Percentiles rank a stretch among this genome's conserved stretches.
phyloP scores from a whole-genome alignment of 2,888 invertebrate genomes.

The Apoderus coryli region DNA sequence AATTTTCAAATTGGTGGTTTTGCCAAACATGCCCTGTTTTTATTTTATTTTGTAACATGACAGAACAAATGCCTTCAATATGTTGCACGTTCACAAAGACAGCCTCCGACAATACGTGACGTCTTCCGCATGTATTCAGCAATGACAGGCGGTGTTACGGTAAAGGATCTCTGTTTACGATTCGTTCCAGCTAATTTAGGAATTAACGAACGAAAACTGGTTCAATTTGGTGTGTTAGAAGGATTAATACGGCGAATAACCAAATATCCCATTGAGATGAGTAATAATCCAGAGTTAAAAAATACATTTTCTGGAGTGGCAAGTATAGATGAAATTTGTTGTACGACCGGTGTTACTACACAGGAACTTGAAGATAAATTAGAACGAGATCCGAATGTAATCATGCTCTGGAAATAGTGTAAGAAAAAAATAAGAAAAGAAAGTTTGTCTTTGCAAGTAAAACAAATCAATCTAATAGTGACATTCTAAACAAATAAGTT shows the following conservation, averaged over 20 bases:
- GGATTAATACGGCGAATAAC: constrained; percentile 69
- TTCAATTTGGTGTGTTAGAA: constrained; percentile 78
- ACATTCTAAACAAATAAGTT: too few relatives aligned
- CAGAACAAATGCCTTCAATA: too few relatives aligned
- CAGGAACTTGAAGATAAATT: constrained; percentile 67
- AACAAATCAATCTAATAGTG: too few relatives aligned
- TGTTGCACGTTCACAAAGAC: constrained; percentile 17
- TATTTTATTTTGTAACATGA: too few relatives aligned
- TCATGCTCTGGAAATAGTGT: constrained; percentile 62
- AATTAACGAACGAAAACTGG: constrained; percentile 67
- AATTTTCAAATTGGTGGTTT: too few relatives aligned
- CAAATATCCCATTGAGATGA: constrained; percentile 37
- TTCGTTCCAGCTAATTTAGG: constrained; percentile 57
- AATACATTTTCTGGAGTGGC: constrained; percentile 65
- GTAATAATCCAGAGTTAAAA: constrained; percentile 33
- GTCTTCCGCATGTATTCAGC: constrained; percentile 49
- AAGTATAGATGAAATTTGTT: constrained; percentile 84
- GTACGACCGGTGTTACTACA: constrained; percentile 59
- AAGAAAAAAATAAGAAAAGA: not conserved
- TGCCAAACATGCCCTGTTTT: too few relatives aligned
- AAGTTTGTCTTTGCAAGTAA: not conserved
- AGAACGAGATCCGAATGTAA: constrained; percentile 69
- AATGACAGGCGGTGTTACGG: constrained; percentile 55
- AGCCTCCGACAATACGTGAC: constrained; percentile 38
- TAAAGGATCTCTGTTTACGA: constrained; percentile 52